These are phyloP conservation scores for Tribolium madens DNA, from an alignment of 1,140 invertebrate species.

Conservation along the genomic window DNA sequence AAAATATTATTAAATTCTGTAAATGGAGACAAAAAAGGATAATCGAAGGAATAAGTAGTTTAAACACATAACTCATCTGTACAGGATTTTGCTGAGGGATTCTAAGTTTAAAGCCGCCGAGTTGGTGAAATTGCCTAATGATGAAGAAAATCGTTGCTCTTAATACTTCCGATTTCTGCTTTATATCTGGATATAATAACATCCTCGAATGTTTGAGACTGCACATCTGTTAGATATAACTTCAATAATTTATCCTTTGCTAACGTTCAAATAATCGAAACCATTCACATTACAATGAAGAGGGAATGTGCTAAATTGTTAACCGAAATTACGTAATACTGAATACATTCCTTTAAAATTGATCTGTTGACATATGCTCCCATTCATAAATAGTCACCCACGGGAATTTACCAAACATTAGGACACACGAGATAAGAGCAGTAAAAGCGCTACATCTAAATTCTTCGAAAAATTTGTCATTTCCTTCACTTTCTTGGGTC, in stretches of 20 bases:
- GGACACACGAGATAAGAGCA: neutral
- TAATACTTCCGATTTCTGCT: neutral
- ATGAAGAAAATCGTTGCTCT: too few species aligned
- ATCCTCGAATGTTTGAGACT: neutral
- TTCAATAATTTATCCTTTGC: neutral
- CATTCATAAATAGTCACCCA: neutral
- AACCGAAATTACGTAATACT: conserved; percentile 1
- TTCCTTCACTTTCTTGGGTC: conserved; percentile 21
- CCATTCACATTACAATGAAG: neutral
- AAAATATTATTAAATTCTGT: too few species aligned
- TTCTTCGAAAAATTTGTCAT: neutral
- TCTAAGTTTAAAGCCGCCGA: too few species aligned
- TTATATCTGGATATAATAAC: neutral
- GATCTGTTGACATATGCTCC: neutral
- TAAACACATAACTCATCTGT: too few species aligned
- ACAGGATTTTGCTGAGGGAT: too few species aligned
- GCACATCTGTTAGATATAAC: neutral
- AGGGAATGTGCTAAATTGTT: conserved; percentile 13
- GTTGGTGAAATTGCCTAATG: neutral
- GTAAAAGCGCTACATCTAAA: neutral
- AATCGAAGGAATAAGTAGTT: too few species aligned
- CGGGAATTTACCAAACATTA: neutral
- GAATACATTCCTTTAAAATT: neutral
- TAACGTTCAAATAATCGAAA: conserved; percentile 1
- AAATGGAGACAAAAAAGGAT: too few species aligned